Percentiles rank a stretch among this genome's conserved stretches.
phyloP scores from a whole-genome alignment of 2,797 vertebrate species.

The Oreochromis mossambicus region DNA sequence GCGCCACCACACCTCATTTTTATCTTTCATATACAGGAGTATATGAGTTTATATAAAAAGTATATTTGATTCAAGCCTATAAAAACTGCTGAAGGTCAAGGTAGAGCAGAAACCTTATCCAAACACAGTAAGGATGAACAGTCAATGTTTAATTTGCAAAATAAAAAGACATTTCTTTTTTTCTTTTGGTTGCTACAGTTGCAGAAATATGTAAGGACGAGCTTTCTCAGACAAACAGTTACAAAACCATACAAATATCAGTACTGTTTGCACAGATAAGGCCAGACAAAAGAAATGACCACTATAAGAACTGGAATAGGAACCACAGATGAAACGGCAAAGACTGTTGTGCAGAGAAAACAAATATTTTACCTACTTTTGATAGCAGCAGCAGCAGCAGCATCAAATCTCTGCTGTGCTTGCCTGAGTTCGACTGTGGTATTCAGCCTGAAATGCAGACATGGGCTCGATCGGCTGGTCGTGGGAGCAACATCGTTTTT shows the following conservation, averaged over 20 bases:
- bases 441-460: background rate
- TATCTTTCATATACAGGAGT: background rate
- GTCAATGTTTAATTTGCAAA: background rate
- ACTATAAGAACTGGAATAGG: background rate
- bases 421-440: background rate
- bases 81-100: background rate
- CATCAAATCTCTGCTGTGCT: background rate
- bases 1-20: background rate
- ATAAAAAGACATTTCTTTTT: background rate
- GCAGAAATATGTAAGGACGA: slow-evolving; percentile 9
- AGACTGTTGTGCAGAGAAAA: background rate
- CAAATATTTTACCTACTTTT: background rate
- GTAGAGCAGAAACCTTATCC: background rate
- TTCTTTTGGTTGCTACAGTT: slow-evolving; percentile 8
- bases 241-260: background rate
- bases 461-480: slow-evolving; percentile 43
- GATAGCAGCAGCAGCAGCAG: background rate
- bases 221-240: background rate
- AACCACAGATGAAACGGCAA: background rate
- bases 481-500: slow-evolving; percentile 42
- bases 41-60: background rate
- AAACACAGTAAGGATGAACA: background rate
- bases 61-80: background rate
- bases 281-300: background rate
- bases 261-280: background rate